A percentile compares a stretch with the other conserved stretches of the same genome.
phyloP scores from a whole-genome alignment of 2,797 vertebrate genomes.

The Pogoniulus pusillus region DNA sequence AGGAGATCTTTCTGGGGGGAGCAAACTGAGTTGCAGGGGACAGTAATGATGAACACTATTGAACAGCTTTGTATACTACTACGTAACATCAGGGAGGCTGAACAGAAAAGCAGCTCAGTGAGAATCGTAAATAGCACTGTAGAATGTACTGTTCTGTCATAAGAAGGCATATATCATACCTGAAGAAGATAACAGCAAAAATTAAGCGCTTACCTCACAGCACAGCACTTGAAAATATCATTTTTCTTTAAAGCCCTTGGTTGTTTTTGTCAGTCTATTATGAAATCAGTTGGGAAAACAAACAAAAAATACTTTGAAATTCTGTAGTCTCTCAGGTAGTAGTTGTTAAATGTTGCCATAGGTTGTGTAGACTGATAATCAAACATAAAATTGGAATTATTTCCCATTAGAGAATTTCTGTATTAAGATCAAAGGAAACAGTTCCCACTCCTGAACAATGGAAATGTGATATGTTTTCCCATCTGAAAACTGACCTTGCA shows the following conservation, averaged over 20 bases:
- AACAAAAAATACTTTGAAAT: not conserved
- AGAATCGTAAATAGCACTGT: not conserved
- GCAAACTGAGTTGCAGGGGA: not conserved
- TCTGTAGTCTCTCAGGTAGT: conserved; percentile 15
- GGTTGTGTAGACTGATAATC: not conserved
- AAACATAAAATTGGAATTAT: not conserved
- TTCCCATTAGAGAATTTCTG: not conserved
- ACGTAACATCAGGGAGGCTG: not conserved
- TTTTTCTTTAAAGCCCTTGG: not conserved
- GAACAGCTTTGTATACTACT: conserved; percentile 12
- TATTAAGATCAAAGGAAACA: not conserved
- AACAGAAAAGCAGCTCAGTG: conserved; percentile 11
- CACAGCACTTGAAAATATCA: not conserved
- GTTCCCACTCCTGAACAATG: not conserved
- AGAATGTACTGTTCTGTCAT: not conserved
- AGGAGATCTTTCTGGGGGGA: conserved; percentile 18
- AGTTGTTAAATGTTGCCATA: conserved; percentile 17
- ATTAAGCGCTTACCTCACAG: conserved; percentile 26
- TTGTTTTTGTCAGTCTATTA: not conserved
- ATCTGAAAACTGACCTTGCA: not conserved
- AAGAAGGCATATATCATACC: not conserved
- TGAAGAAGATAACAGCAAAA: conserved; percentile 22
- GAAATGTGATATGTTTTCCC: not conserved
- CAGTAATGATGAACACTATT: not conserved
- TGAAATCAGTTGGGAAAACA: not conserved